phyloP scores from a whole-genome alignment of 1,140 invertebrate species.

The Bicyclus anynana region DNA sequence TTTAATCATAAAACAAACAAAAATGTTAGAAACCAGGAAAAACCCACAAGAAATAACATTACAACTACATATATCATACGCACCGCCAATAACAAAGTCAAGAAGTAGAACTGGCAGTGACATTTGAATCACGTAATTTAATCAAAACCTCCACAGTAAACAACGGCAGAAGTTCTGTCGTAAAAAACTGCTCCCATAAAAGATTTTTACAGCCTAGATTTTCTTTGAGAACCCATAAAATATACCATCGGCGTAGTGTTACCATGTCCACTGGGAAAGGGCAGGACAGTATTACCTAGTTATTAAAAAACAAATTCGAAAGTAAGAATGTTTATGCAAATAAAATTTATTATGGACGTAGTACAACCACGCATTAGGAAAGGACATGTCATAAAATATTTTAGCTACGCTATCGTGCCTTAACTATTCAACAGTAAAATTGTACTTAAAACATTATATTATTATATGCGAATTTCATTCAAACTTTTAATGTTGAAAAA shows the following conservation, averaged over 20 bases:
- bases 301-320: not conserved
- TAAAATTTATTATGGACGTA: no score
- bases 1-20: no score
- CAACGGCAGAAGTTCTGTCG: conserved; percentile 17
- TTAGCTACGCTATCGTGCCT: no score
- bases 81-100: not conserved
- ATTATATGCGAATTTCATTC: no score
- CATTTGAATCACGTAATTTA: conserved; percentile 13
- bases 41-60: no score
- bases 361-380: no score
- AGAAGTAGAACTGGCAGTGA: not conserved
- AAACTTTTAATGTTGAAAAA: no score
- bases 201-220: conserved; percentile 22
- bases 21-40: no score
- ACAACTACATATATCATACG: not conserved
- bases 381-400: no score
- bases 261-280: not conserved
- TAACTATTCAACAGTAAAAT: no score
- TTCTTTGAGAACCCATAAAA: conserved; percentile 19
- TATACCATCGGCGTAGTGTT: conserved; percentile 14
- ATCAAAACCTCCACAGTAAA: conserved; percentile 17
- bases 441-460: no score
- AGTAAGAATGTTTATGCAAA: no score
- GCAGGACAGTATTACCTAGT: not conserved
- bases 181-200: conserved; percentile 20